Percentiles rank a stretch among this genome's conserved stretches.
Evolutionary conservation across 2,113 vertebrate species (phyloP).

Genomic region (Geothlypis trichas): DNA sequence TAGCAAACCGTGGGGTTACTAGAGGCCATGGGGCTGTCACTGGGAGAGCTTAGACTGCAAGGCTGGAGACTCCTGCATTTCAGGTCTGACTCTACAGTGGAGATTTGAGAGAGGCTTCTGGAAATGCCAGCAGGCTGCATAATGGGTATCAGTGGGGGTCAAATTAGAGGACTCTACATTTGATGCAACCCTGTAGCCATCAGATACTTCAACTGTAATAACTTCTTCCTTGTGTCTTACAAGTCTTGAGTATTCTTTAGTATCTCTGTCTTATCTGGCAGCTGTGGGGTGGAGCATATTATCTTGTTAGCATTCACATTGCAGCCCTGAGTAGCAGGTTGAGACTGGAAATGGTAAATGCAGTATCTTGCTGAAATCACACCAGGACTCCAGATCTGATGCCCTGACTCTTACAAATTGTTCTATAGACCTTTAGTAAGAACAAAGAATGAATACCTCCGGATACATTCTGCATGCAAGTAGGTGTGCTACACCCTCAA

Average conservation of each 20-base stretch:
- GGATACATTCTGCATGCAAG: neutral
- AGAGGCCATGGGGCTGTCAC: slow-evolving; percentile 58
- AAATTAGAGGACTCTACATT: neutral
- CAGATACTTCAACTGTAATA: neutral
- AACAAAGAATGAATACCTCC: neutral
- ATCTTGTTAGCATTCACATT: neutral
- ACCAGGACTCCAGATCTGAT: neutral
- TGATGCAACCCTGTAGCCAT: neutral
- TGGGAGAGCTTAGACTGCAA: slow-evolving; percentile 37
- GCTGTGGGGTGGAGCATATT: neutral
- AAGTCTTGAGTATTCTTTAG: neutral
- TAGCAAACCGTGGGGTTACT: slow-evolving; percentile 61
- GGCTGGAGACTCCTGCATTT: neutral
- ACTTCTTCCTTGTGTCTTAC: neutral
- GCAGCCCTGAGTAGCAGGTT: neutral
- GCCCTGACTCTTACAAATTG: neutral
- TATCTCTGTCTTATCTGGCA: neutral
- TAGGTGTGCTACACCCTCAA: neutral
- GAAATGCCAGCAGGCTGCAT: neutral
- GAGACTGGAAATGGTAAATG: slow-evolving; percentile 21
- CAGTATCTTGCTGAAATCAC: neutral
- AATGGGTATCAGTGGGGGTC: neutral
- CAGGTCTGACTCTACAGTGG: neutral
- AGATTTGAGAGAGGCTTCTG: neutral
- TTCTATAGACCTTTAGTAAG: neutral